Evolutionary conservation across 2,113 vertebrate genomes (phyloP).

Genomic region (Henicopernis longicauda): DNA sequence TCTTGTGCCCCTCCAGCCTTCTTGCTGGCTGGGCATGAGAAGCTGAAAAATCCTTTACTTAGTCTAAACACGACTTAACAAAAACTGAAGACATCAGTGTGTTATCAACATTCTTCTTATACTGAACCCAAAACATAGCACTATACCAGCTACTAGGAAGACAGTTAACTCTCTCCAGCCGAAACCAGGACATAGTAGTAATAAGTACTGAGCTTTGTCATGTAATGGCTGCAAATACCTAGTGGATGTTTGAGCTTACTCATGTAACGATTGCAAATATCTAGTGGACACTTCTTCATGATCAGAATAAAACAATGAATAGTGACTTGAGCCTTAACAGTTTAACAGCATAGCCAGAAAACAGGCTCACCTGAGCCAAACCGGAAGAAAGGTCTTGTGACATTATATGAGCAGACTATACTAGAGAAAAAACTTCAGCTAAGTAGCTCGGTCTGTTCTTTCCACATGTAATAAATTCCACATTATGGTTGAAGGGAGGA

Average conservation of each 20-base stretch:
- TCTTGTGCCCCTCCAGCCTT: too few species aligned
- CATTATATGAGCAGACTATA: background rate
- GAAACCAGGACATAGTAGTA: background rate
- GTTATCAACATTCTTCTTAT: too few species aligned
- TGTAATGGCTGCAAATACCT: background rate
- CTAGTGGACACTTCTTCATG: background rate
- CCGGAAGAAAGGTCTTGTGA: background rate
- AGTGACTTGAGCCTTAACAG: background rate
- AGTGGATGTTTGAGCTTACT: background rate
- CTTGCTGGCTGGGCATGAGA: too few species aligned
- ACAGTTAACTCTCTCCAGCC: too few species aligned
- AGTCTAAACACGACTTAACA: too few species aligned
- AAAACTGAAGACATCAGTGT: too few species aligned
- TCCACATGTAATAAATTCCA: background rate
- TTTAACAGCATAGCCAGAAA: background rate
- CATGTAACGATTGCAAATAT: background rate
- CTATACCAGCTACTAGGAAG: too few species aligned
- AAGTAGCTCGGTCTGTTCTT: background rate
- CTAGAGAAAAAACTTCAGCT: background rate
- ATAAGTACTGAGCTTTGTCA: background rate
- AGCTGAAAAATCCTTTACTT: too few species aligned
- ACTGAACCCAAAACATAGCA: too few species aligned
- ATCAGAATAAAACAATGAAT: background rate
- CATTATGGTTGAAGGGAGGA: background rate
- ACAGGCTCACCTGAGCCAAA: background rate